Evolutionary conservation across 2,113 vertebrate species (phyloP).

Genomic region (Hucho hucho): DNA sequence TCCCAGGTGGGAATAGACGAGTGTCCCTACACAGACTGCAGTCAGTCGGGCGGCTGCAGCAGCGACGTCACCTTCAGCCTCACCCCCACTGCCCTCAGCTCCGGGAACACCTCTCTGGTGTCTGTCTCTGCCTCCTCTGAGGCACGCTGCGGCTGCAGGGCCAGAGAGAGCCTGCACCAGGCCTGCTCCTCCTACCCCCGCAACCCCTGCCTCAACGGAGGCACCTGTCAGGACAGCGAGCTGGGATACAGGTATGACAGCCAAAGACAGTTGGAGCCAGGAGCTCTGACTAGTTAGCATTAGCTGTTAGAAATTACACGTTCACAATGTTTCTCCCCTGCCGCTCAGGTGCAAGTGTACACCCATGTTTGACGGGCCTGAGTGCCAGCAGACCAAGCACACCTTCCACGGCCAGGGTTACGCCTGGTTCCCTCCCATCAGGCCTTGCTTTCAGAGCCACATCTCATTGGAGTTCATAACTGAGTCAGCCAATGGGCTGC

Average conservation of each 20-base stretch:
- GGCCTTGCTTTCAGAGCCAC: constrained; percentile 81
- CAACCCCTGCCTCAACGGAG: constrained; percentile 84
- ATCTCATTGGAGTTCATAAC: constrained; percentile 87
- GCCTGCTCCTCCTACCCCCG: constrained; percentile 78
- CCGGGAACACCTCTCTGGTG: constrained; percentile 74
- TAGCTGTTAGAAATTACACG: not conserved
- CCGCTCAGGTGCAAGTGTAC: constrained; percentile 80
- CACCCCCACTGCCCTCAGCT: constrained; percentile 69
- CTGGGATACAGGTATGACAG: constrained; percentile 80
- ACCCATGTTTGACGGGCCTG: constrained; percentile 81
- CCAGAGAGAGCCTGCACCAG: constrained; percentile 70
- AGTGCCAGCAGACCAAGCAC: constrained; percentile 86
- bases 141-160: constrained; percentile 77
- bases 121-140: constrained; percentile 70
- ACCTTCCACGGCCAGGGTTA: constrained; percentile 82
- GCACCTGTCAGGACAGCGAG: constrained; percentile 78
- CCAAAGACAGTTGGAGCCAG: not conserved
- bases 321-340: not conserved
- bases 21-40: constrained; percentile 76
- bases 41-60: constrained; percentile 74
- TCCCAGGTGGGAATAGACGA: constrained; percentile 81
- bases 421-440: constrained; percentile 86
- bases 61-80: constrained; percentile 69
- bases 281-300: not conserved
- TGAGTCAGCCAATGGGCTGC: constrained; percentile 76